Evolutionary conservation across 1,140 invertebrate genomes (phyloP).

Genomic region (Calosoma granatense): DNA sequence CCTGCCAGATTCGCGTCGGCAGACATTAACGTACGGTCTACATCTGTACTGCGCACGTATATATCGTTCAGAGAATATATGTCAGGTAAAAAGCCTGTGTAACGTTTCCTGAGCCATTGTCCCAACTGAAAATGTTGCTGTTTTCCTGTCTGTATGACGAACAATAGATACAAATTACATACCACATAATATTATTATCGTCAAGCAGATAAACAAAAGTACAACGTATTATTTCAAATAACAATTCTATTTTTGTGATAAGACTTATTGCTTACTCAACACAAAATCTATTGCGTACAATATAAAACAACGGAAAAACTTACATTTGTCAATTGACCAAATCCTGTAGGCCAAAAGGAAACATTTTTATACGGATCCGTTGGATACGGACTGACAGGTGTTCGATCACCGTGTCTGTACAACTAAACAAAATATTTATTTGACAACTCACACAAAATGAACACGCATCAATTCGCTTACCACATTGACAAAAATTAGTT

Average conservation of each 20-base stretch:
- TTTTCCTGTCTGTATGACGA: conserved; percentile 56
- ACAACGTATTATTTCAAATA: too few relatives aligned
- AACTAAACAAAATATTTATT: conserved; percentile 22
- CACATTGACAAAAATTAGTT: conserved; percentile 1
- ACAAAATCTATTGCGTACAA: conserved; percentile 13
- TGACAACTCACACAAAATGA: not conserved
- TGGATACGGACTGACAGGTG: conserved; percentile 61
- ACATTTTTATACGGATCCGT: conserved; percentile 63
- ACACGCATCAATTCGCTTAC: not conserved
- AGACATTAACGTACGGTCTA: conserved; percentile 84
- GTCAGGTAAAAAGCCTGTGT: conserved; percentile 44
- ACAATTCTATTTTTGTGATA: too few relatives aligned
- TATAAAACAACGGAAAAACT: conserved; percentile 32
- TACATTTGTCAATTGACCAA: conserved; percentile 71
- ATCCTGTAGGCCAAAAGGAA: conserved; percentile 62
- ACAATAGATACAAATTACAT: too few relatives aligned
- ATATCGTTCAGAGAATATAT: conserved; percentile 38
- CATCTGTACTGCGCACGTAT: conserved; percentile 60
- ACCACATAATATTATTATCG: too few relatives aligned
- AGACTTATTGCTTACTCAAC: too few relatives aligned
- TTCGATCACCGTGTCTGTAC: conserved; percentile 70
- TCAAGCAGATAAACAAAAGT: too few relatives aligned
- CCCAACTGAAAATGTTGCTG: conserved; percentile 66
- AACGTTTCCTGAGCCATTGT: conserved; percentile 63
- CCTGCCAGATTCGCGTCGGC: conserved; percentile 75